phyloP scores from a whole-genome alignment of 2,113 vertebrate genomes.

The Albula goreensis region DNA sequence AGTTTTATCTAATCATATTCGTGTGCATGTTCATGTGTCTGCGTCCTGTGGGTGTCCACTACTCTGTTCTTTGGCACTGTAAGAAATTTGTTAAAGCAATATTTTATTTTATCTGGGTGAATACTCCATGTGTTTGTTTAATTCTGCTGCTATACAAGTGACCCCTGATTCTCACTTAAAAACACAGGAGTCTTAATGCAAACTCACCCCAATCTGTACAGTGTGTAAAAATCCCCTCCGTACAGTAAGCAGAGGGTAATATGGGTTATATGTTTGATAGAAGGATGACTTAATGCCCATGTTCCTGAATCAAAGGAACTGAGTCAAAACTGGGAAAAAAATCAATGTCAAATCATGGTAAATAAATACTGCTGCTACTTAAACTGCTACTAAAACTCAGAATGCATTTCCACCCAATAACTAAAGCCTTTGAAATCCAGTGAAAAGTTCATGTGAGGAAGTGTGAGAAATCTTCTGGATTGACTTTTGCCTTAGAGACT shows the following conservation, averaged over 20 bases:
- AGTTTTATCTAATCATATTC: slow-evolving; percentile 49
- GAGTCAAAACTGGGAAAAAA: not conserved
- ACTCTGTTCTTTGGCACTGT: not conserved
- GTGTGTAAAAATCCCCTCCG: not conserved
- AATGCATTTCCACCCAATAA: not conserved
- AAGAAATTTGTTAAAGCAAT: not conserved
- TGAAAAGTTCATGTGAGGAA: not conserved
- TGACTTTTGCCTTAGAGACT: not conserved
- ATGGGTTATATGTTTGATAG: not conserved
- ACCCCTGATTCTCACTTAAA: not conserved
- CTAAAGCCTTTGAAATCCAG: not conserved
- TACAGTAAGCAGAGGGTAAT: not conserved
- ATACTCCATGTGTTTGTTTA: not conserved
- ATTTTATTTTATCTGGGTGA: not conserved
- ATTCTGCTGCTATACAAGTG: not conserved
- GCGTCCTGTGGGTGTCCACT: not conserved
- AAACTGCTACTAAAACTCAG: not conserved
- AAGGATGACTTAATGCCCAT: not conserved
- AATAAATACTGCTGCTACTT: not conserved
- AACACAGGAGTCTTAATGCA: not conserved
- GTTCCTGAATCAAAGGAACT: not conserved
- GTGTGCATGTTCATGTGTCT: not conserved
- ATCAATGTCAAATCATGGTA: not conserved
- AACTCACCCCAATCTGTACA: not conserved
- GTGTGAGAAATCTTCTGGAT: not conserved